A percentile compares a stretch with the other conserved stretches of the same genome.
Evolutionary conservation across 2,797 vertebrate genomes (phyloP).

Genomic region (Varecia variegata): DNA sequence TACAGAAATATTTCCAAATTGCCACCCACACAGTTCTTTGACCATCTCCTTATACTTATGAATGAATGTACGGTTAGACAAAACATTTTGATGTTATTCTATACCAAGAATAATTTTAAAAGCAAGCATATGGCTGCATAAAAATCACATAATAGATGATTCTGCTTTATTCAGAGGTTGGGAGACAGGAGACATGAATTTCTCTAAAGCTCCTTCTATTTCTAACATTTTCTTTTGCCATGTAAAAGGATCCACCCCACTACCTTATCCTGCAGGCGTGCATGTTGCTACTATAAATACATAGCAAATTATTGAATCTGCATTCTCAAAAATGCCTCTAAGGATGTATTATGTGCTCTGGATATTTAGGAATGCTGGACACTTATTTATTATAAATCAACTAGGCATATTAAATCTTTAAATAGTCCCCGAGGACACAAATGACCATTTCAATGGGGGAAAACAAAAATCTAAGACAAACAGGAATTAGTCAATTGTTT

Average conservation of each 20-base stretch:
- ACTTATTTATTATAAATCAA: slow-evolving; percentile 16
- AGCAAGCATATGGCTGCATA: background rate
- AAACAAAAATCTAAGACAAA: background rate
- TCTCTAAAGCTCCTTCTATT: background rate
- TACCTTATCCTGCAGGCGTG: background rate
- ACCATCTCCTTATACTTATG: background rate
- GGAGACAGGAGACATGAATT: background rate
- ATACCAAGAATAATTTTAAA: slow-evolving; percentile 39
- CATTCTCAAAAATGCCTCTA: background rate
- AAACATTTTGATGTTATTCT: slow-evolving; percentile 35
- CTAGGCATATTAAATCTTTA: background rate
- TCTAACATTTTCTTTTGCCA: slow-evolving; percentile 28
- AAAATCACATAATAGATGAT: background rate
- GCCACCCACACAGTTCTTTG: slow-evolving; percentile 4
- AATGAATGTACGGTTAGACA: slow-evolving; percentile 1
- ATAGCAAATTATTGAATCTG: background rate
- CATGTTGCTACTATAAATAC: background rate
- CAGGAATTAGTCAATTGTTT: background rate
- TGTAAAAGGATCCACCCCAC: background rate
- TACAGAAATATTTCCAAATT: slow-evolving; percentile 26
- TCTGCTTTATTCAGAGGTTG: background rate
- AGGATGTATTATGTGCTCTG: background rate
- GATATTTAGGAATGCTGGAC: background rate
- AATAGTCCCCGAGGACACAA: background rate
- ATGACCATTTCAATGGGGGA: background rate